Evolutionary conservation across 2,113 vertebrate genomes (phyloP), one percentile per base, ranked within the genome.

Genomic region (Australoheros scitulus): DNA sequence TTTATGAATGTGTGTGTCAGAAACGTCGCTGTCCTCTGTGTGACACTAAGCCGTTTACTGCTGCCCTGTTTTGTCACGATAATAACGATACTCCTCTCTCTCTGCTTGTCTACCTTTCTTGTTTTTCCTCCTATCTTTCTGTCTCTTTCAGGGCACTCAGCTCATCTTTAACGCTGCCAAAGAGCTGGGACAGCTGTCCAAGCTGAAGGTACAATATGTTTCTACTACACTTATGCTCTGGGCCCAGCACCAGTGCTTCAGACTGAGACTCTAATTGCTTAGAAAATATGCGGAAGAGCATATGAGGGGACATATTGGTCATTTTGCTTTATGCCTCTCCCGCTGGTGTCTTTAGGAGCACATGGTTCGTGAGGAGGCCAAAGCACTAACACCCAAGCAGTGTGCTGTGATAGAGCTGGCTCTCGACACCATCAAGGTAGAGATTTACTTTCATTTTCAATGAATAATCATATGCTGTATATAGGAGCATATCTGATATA

Each of bases 161-260:
- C 98, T 99, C 95, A 99, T 99, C 92, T 99, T 99, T 90, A 99
- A 99, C 0, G 98, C 98, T 0, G 98, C 98, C 90, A 99, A 99
- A 94, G 98, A 99, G 90, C 95, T 99, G 87, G 98, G 98, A 18
- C 98, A 99, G 89, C 96, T 99, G 76, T 99, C 98, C 86, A 99
- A 99, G 88, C 95, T 99, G 61, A 99, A 99, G 98, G 97, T 98
- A 96, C 89, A 52, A 13, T 26, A 24, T 63, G 32, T 22, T 72
- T 84, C 26, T 17, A 24, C 56, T 50, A 38, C 34, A 38, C 38
- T n/a, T 41, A 8, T 9, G 13, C 61, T 41, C 36, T 50, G 26
- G 8, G 47, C n/a, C 4, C 9, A 7, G 41, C 18, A 20, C 50
- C 70, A 52, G 47, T 18, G 29, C 59, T 72, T 60, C 3, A 55